These are phyloP conservation scores for Aldrovandia affinis DNA, from an alignment of 2,797 vertebrate species.

Conservation along the genomic window DNA sequence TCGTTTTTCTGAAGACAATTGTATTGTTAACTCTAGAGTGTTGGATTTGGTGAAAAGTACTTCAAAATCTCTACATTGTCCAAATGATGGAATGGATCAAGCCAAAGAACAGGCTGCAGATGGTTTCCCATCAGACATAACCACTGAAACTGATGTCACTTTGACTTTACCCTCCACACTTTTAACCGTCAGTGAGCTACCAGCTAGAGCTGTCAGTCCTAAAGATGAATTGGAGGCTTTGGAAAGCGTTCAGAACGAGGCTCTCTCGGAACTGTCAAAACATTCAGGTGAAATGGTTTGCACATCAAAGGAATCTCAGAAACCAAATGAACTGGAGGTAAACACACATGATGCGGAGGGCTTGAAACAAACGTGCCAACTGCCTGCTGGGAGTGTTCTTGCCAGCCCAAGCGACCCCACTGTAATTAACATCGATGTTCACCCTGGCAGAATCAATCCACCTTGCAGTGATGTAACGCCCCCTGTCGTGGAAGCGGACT, in stretches of 20 bases:
- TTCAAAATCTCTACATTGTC: neutral
- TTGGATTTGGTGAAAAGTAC: neutral
- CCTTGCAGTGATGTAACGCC: neutral
- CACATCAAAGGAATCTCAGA: neutral
- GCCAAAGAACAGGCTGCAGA: neutral
- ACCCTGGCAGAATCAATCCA: neutral
- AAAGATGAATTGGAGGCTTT: neutral
- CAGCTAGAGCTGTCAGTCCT: neutral
- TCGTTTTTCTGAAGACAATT: neutral
- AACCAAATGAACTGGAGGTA: conserved; percentile 23
- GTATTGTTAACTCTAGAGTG: neutral
- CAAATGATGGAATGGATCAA: neutral
- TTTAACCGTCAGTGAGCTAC: neutral
- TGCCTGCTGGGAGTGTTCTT: neutral
- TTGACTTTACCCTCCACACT: neutral
- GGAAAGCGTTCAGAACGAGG: neutral
- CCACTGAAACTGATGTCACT: neutral
- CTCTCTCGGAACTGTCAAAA: neutral
- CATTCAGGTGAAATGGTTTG: neutral
- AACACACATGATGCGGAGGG: neutral
- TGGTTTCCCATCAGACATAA: neutral
- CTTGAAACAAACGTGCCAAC: neutral
- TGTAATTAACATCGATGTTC: neutral
- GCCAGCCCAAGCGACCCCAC: neutral
- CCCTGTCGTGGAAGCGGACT: neutral